phyloP scores from a whole-genome alignment of 2,113 vertebrate species.

The Theropithecus gelada region DNA sequence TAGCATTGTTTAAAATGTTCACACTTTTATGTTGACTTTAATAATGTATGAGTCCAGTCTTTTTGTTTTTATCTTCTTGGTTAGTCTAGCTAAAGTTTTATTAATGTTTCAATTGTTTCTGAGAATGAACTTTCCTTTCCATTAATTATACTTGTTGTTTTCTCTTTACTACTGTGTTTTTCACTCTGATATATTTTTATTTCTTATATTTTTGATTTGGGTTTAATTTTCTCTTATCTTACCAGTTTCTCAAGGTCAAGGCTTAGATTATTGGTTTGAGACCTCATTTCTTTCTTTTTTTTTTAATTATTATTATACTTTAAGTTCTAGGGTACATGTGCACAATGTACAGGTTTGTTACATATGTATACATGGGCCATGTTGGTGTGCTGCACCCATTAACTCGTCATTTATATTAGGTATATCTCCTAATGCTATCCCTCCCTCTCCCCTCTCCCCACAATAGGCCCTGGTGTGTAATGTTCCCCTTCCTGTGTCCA shows the following conservation, averaged over 20 bases:
- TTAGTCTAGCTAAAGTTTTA: background rate
- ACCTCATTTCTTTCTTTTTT: background rate
- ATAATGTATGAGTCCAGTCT: background rate
- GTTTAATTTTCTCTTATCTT: background rate
- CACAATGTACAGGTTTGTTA: too few species aligned
- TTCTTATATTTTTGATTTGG: background rate
- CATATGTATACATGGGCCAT: too few species aligned
- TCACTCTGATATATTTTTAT: background rate
- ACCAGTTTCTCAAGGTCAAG: background rate
- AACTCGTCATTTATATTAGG: too few species aligned
- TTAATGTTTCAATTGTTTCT: background rate
- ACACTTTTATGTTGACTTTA: background rate
- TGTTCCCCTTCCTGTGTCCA: too few species aligned
- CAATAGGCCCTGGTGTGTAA: too few species aligned
- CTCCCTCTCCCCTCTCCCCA: too few species aligned
- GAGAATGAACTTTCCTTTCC: background rate
- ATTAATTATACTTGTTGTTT: background rate
- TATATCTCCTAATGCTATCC: too few species aligned
- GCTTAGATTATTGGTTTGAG: background rate
- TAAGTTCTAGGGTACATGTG: too few species aligned
- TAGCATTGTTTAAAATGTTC: background rate
- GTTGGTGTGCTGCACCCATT: too few species aligned
- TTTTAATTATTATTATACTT: too few species aligned
- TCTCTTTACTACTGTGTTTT: background rate
- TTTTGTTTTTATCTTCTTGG: background rate